A percentile compares a stretch with the other conserved stretches of the same genome.
These are phyloP conservation scores for Plagiodera versicolora DNA, from an alignment of 2,888 invertebrate genomes.

Conservation along the genomic window DNA sequence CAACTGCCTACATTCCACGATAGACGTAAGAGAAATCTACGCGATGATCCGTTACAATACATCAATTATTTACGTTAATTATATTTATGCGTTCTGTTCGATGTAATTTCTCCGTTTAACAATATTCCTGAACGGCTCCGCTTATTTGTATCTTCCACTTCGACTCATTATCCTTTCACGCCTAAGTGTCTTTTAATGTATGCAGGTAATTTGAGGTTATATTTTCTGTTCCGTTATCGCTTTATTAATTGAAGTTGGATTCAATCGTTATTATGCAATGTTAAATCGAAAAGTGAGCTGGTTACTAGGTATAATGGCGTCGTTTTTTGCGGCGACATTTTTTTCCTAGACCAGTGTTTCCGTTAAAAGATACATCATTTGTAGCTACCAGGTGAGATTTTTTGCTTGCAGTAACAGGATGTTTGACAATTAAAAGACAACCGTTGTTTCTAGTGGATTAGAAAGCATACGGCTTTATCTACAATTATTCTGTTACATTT, in stretches of 20 bases:
- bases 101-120: slow-evolving; percentile 21
- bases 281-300: slow-evolving; percentile 16
- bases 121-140: slow-evolving; percentile 20
- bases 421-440: not conserved
- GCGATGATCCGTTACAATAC: not conserved
- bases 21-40: too few relatives aligned
- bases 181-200: slow-evolving; percentile 30
- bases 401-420: slow-evolving; percentile 1
- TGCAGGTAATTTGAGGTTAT: slow-evolving; percentile 30
- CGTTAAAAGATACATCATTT: slow-evolving; percentile 4
- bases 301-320: slow-evolving; percentile 12
- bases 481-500: too few relatives aligned
- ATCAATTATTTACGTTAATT: slow-evolving; percentile 20
- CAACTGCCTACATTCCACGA: too few relatives aligned
- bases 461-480: not conserved
- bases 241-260: slow-evolving; percentile 27
- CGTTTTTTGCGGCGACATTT: slow-evolving; percentile 11
- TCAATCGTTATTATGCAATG: slow-evolving; percentile 21
- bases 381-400: slow-evolving; percentile 16
- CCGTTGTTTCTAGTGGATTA: not conserved
- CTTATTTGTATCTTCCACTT: slow-evolving; percentile 21
- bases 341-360: slow-evolving; percentile 9
- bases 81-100: slow-evolving; percentile 13
- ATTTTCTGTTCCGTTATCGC: slow-evolving; percentile 26
- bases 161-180: slow-evolving; percentile 25